Conservation (phyloP, 2,113 vertebrate genomes). For the Dasypus novemcinctus region DNA sequence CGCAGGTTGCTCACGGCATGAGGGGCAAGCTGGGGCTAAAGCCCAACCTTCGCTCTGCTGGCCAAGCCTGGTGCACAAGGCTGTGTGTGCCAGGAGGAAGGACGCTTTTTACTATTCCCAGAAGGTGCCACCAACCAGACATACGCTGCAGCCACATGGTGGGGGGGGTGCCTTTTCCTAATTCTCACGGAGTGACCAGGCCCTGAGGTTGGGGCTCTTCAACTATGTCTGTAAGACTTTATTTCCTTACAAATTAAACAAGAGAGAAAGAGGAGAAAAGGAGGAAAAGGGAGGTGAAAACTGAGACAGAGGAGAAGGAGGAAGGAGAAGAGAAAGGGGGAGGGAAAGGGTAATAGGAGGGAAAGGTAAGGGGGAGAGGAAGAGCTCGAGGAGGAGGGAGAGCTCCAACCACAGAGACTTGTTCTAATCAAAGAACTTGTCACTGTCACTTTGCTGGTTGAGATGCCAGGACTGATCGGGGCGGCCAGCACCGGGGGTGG, state of each 20-base stretch:
- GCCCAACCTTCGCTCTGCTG: not conserved
- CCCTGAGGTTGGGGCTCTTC: not conserved
- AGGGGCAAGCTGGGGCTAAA: not conserved
- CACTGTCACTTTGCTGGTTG: conserved; percentile 61
- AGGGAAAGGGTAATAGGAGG: rapidly evolving
- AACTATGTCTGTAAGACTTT: not conserved
- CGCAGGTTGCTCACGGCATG: not conserved
- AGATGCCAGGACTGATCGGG: conserved; percentile 61
- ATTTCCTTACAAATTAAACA: not conserved
- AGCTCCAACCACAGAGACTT: not conserved
- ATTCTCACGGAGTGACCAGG: not conserved
- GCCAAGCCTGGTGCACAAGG: not conserved
- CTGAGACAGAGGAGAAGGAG: not conserved
- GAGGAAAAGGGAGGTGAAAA: not conserved
- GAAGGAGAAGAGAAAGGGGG: rapidly evolving
- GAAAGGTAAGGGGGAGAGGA: not conserved
- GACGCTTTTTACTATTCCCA: not conserved
- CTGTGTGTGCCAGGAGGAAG: not conserved
- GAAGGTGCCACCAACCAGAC: not conserved
- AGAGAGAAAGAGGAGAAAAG: not conserved
- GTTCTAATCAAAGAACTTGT: conserved; percentile 70
- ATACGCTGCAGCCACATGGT: not conserved
- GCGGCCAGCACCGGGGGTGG: not conserved
- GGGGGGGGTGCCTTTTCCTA: not conserved
- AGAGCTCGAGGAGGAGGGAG: not conserved